These are phyloP conservation scores for Malthinus seriepunctatus DNA, from an alignment of 2,888 invertebrate genomes.

Conservation along the genomic window DNA sequence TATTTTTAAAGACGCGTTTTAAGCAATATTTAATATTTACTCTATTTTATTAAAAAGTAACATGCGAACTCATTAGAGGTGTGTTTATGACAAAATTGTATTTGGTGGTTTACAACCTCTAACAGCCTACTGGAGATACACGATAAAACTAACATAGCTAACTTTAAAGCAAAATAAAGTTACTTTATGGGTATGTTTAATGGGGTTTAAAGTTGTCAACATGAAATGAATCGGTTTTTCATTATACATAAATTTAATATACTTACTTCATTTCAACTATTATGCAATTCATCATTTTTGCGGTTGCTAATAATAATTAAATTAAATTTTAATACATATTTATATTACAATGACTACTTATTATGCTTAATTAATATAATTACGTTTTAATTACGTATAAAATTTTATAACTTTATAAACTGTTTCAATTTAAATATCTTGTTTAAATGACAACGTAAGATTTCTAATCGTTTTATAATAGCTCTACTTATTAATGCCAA, in stretches of 20 bases:
- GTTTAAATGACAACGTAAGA: too few species aligned
- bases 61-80: slow-evolving; percentile 27
- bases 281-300: slow-evolving; percentile 30
- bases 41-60: slow-evolving; percentile 8
- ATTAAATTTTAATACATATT: too few species aligned
- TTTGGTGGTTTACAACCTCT: slow-evolving; percentile 33
- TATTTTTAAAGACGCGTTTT: too few species aligned
- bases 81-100: slow-evolving; percentile 31
- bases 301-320: too few species aligned
- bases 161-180: slow-evolving; percentile 46
- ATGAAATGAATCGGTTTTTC: slow-evolving; percentile 46
- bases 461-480: too few species aligned
- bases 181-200: slow-evolving; percentile 47
- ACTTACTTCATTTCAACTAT: slow-evolving; percentile 33
- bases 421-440: too few species aligned
- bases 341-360: too few species aligned
- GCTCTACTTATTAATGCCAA: too few species aligned
- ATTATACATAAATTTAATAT: slow-evolving; percentile 46
- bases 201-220: slow-evolving; percentile 50
- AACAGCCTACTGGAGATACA: slow-evolving; percentile 35
- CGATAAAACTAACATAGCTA: slow-evolving; percentile 43
- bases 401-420: too few species aligned
- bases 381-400: too few species aligned
- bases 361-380: too few species aligned
- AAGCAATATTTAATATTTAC: neutral